Base-by-base conservation (phyloP, 2,113 vertebrate species). In the Halcyon malimbica region DNA sequence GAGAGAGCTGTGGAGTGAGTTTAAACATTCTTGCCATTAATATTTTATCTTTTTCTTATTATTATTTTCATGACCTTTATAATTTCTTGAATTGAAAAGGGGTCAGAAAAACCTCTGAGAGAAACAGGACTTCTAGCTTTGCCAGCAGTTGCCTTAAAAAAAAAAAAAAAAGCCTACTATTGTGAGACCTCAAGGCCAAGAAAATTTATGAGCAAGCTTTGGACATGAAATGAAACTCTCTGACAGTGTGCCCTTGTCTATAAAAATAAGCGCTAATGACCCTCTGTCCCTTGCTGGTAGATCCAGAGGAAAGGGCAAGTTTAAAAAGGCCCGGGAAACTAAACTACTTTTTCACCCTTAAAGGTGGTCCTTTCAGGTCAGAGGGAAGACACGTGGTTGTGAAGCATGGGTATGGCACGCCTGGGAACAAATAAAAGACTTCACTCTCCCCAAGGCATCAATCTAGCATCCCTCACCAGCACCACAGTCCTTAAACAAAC, bases 351-450 rank as follows among this genome's bases (percentile, higher is more conserved):
- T 83, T 93, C 71, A 83, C 91, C 74, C 86, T 93, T 97, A 94
- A 93, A 97, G 96, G 96, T 97, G 95, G 93, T 95, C 93, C 87
- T 96, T 96, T 94, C 87, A 88, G 94, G 93, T 95, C 95, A 96
- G 60, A 78, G 37, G 35, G 81, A 93, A 95, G 79, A 39, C 39
- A 44, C 0, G 9, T 48, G 65, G 70, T 60, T 74, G 59, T 76
- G 60, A 12, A 90, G 33, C 53, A 37, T 9, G 59, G 65, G 39
- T 60, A 68, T 26, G 35, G 46, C 75, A 77, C 5, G 95, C 87
- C 92, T 84, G 87, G 75, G 79, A 92, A 83, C 74, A 93, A 96
- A 85, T 37, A 65, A 44, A 94, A 59, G 56, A 64, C 65, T 84
- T 82, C 65, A 28, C 21, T 84, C 80, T 94, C 91, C 89, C 95